Evolutionary conservation across 2,888 invertebrate species (phyloP).

Genomic region (Hypomecis punctinalis): DNA sequence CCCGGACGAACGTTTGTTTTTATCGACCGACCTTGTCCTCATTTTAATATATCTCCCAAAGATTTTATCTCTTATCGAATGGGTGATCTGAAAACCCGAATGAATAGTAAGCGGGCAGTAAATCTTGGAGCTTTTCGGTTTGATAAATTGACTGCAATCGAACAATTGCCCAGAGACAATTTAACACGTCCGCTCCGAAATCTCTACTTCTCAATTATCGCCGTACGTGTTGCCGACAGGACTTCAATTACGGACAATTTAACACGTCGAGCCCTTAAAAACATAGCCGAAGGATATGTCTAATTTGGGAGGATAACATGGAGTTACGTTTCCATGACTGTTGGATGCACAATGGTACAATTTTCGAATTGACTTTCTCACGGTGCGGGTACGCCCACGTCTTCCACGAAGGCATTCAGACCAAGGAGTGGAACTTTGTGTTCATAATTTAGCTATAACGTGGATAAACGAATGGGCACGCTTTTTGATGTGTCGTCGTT

Average conservation of each 20-base stretch:
- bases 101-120: constrained; percentile 46
- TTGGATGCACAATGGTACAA: constrained; percentile 63
- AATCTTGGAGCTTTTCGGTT: constrained; percentile 41
- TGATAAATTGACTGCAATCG: constrained; percentile 40
- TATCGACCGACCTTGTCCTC: constrained; percentile 77
- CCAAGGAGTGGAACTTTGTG: constrained; percentile 70
- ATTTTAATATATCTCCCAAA: constrained; percentile 75
- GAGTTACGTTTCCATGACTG: constrained; percentile 54
- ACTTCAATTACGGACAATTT: constrained; percentile 53
- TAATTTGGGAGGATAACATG: constrained; percentile 56
- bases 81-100: constrained; percentile 54
- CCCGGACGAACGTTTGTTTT: constrained; percentile 72
- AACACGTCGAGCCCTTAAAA: constrained; percentile 48
- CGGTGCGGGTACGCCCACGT: constrained; percentile 74
- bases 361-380: constrained; percentile 77
- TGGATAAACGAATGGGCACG: constrained; percentile 62
- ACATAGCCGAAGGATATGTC: constrained; percentile 54
- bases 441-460: constrained; percentile 71
- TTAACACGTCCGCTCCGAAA: constrained; percentile 43
- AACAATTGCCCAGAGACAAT: constrained; percentile 42
- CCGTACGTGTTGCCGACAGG: constrained; percentile 47
- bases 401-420: constrained; percentile 76
- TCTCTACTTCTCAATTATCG: constrained; percentile 48
- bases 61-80: constrained; percentile 65
- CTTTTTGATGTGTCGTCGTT: constrained; percentile 57